Percentiles rank a stretch among this genome's conserved stretches.
phyloP scores from a whole-genome alignment of 2,113 vertebrate genomes.

The Micronycteris hirsuta region DNA sequence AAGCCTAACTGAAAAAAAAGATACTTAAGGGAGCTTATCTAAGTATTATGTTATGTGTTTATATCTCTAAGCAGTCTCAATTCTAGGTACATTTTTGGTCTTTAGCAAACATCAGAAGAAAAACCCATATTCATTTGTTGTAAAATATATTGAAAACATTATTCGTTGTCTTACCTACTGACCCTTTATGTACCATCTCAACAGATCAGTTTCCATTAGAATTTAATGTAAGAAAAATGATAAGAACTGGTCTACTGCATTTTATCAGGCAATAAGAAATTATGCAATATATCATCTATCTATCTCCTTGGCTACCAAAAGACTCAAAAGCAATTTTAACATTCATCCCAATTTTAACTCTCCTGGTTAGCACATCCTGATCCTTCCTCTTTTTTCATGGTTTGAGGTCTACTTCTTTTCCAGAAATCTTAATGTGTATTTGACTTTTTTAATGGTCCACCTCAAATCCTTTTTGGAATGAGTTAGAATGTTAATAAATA shows the following conservation, averaged over 20 bases:
- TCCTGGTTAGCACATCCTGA: not conserved
- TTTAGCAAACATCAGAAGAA: conserved; percentile 11
- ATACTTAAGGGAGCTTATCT: not conserved
- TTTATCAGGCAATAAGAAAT: not conserved
- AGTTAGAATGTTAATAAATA: not conserved
- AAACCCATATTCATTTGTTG: not conserved
- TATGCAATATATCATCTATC: not conserved
- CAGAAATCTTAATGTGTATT: not conserved
- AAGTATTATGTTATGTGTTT: not conserved
- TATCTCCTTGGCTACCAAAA: not conserved
- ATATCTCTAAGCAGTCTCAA: not conserved
- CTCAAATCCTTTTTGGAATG: not conserved
- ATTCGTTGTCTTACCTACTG: not conserved
- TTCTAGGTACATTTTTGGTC: not conserved
- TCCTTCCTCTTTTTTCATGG: not conserved
- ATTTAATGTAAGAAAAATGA: conserved; percentile 12
- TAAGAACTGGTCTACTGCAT: not conserved
- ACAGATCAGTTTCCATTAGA: not conserved
- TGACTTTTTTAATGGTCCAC: not conserved
- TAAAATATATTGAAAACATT: conserved; percentile 24
- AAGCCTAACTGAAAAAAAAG: not conserved
- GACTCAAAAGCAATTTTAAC: not conserved
- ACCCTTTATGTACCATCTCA: not conserved
- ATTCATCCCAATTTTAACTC: not conserved
- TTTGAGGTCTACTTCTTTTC: not conserved